These are phyloP conservation scores for Eupithecia dodoneata DNA, from an alignment of 2,888 invertebrate species.

Conservation along the genomic window DNA sequence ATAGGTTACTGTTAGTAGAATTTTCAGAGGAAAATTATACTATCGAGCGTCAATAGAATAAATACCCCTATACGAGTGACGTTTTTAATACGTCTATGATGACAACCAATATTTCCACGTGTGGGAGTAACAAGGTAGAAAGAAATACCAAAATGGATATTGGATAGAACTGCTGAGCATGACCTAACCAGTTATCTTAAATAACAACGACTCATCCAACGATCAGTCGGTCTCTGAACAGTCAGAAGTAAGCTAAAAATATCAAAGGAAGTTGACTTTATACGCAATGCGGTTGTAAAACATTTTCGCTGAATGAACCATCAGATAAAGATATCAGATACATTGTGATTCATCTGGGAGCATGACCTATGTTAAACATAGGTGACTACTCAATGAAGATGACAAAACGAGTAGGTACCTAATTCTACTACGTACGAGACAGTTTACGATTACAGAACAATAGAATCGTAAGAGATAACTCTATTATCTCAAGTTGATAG, in stretches of 20 bases:
- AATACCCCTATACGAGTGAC: not conserved
- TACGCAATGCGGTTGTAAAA: not conserved
- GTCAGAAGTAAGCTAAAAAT: slow-evolving; percentile 13
- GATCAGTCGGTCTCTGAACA: slow-evolving; percentile 9
- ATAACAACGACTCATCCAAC: slow-evolving; percentile 14
- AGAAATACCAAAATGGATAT: not conserved
- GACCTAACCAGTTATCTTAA: slow-evolving; percentile 11
- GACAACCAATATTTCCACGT: not conserved
- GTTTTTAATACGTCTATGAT: not conserved
- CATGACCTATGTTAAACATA: slow-evolving; percentile 50
- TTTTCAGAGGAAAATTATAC: not conserved
- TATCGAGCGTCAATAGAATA: not conserved
- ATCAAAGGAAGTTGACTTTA: slow-evolving; percentile 12
- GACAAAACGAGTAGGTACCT: slow-evolving; percentile 5
- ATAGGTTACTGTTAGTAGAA: not conserved
- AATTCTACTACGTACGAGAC: slow-evolving; percentile 6
- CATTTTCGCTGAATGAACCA: slow-evolving; percentile 17
- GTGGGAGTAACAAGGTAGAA: not conserved
- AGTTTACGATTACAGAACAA: not conserved
- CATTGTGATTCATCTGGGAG: not conserved
- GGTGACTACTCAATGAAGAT: slow-evolving; percentile 21
- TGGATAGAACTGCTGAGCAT: not conserved
- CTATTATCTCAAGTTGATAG: slow-evolving; percentile 8
- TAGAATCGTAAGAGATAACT: slow-evolving; percentile 10
- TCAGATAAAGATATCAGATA: not conserved